Percentiles rank a stretch among this genome's conserved stretches.
phyloP scores from a whole-genome alignment of 2,888 invertebrate species.

The Nebria salina region DNA sequence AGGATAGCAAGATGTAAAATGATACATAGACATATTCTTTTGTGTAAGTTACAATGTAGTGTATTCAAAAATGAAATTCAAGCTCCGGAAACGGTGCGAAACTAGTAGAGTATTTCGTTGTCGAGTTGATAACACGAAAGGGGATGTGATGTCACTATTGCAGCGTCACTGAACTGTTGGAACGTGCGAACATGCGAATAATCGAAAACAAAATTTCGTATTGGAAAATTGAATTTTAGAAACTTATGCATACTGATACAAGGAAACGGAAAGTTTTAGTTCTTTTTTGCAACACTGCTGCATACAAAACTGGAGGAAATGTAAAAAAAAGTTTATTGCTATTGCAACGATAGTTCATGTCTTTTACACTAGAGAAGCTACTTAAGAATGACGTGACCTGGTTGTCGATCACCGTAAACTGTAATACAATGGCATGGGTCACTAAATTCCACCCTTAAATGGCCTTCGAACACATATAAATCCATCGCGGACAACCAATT shows the following conservation, averaged over 20 bases:
- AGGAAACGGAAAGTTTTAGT: too few species aligned
- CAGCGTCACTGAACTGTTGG: background rate
- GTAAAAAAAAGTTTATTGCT: too few species aligned
- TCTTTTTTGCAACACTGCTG: too few species aligned
- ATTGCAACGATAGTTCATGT: background rate
- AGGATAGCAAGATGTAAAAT: too few species aligned
- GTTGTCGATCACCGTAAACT: background rate
- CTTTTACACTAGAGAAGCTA: background rate
- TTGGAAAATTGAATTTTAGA: too few species aligned
- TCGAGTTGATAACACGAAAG: background rate
- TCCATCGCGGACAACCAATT: constrained; percentile 22
- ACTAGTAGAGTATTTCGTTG: background rate
- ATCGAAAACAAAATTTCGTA: too few species aligned
- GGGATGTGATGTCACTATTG: background rate
- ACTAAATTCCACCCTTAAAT: constrained; percentile 26
- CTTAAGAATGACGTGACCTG: constrained; percentile 2
- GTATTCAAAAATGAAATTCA: too few species aligned
- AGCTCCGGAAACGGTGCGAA: background rate
- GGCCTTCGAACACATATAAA: constrained; percentile 18
- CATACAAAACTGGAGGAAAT: too few species aligned
- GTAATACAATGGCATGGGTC: constrained; percentile 22
- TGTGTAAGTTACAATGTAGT: too few species aligned
- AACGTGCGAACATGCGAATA: too few species aligned
- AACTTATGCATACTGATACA: too few species aligned
- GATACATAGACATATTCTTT: too few species aligned